phyloP scores from a whole-genome alignment of 2,797 vertebrate species.

The Tenualosa ilisha region DNA sequence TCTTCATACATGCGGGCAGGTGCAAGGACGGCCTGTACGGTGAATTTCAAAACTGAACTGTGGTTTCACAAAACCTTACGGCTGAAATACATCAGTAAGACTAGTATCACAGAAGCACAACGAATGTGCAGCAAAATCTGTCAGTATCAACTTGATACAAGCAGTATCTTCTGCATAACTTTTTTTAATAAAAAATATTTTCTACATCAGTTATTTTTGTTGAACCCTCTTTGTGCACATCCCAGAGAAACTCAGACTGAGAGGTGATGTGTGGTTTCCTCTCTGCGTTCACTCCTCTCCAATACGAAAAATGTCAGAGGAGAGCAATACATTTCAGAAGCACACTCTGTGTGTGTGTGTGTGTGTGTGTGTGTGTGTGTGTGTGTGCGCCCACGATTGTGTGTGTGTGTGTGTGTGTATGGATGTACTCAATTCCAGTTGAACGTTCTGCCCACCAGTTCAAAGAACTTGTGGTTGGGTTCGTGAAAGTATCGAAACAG shows the following conservation, averaged over 20 bases:
- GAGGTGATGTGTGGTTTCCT: not conserved
- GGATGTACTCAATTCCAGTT: conserved; percentile 82
- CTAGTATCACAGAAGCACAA: conserved; percentile 42
- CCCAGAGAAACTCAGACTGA: not conserved
- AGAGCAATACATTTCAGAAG: conserved; percentile 40
- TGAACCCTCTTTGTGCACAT: not conserved
- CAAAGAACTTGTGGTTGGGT: conserved; percentile 92
- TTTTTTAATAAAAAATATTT: not conserved
- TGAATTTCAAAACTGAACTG: not conserved
- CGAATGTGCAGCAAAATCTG: conserved; percentile 40
- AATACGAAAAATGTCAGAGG: not conserved
- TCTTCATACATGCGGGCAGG: not conserved
- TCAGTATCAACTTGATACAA: conserved; percentile 35
- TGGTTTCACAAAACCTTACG: not conserved
- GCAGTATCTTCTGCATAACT: not conserved
- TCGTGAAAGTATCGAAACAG: conserved; percentile 89
- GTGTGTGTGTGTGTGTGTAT: too few species aligned
- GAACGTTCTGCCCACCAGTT: conserved; percentile 91
- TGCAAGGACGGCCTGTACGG: not conserved
- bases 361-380: too few species aligned
- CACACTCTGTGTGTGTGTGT: not conserved
- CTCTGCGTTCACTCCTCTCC: not conserved
- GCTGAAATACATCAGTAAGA: conserved; percentile 1
- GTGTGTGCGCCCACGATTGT: too few species aligned
- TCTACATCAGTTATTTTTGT: not conserved